Evolutionary conservation across 2,888 invertebrate genomes (phyloP).

Genomic region (Tenthredo mesomela): DNA sequence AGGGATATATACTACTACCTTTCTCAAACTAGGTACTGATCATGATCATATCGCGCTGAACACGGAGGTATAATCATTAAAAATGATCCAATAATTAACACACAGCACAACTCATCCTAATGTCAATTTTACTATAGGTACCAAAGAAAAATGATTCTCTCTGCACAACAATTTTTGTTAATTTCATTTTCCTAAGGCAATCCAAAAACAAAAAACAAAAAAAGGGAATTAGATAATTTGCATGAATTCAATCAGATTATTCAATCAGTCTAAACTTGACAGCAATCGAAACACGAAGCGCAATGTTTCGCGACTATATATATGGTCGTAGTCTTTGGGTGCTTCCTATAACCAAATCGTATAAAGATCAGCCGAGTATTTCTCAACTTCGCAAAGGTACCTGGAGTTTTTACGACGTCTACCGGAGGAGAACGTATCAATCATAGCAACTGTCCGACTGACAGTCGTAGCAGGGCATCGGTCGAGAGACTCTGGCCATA

Average conservation of each 20-base stretch:
- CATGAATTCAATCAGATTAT: conserved; percentile 8
- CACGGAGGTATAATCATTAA: not conserved
- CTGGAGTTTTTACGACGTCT: conserved; percentile 52
- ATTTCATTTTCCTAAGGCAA: not conserved
- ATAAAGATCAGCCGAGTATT: not conserved
- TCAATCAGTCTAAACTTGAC: conserved; percentile 14
- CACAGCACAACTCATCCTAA: not conserved
- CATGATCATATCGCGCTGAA: not conserved
- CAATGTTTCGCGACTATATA: not conserved
- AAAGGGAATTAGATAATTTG: not conserved
- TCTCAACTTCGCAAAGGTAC: conserved; percentile 49
- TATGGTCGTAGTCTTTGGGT: not conserved
- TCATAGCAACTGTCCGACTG: conserved; percentile 50
- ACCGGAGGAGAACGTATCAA: conserved; percentile 50
- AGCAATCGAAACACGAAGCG: not conserved
- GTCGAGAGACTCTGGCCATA: conserved; percentile 24
- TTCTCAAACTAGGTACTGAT: not conserved
- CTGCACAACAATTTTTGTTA: not conserved
- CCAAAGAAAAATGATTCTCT: not conserved
- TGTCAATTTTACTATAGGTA: not conserved
- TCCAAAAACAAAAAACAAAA: not conserved
- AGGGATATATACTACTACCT: not conserved
- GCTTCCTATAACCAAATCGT: conserved; percentile 10
- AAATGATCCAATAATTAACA: not conserved
- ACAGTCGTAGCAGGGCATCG: conserved; percentile 48